phyloP scores from a whole-genome alignment of 53 echinoderm and acorn worm species.

The Zoroaster sp. region DNA sequence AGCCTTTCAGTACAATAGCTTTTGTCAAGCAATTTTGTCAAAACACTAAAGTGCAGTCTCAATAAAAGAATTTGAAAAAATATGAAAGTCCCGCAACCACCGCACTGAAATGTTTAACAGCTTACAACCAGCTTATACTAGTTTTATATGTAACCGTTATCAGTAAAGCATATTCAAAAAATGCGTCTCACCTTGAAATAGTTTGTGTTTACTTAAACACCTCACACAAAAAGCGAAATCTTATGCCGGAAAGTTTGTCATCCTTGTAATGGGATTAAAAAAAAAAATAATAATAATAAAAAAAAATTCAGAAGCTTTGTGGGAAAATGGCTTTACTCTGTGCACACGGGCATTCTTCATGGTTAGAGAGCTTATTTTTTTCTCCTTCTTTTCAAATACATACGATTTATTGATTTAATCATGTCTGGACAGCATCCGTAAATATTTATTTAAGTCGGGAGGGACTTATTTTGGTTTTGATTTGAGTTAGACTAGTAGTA shows the following conservation, averaged over 20 bases:
- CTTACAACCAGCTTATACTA: neutral
- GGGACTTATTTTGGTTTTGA: neutral
- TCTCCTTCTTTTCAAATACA: neutral
- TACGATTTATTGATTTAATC: neutral
- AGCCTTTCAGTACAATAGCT: neutral
- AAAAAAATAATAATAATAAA: neutral
- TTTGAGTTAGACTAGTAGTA: no score
- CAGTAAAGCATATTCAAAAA: neutral
- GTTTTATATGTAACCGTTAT: neutral
- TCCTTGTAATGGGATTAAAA: constrained; percentile 13
- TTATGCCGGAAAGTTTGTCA: neutral
- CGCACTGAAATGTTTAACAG: neutral
- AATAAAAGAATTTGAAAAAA: neutral
- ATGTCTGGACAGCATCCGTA: neutral
- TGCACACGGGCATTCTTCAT: neutral
- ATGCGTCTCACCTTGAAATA: neutral
- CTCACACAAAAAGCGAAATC: neutral
- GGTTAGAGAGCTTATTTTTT: neutral
- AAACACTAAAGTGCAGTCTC: neutral
- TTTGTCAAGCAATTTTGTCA: neutral
- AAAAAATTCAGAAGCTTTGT: neutral
- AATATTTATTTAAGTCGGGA: neutral
- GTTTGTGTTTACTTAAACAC: neutral
- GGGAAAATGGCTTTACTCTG: neutral
- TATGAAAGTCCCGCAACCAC: neutral